Base-by-base conservation (phyloP, 2,113 vertebrate genomes). In the Entelurus aequoreus region DNA sequence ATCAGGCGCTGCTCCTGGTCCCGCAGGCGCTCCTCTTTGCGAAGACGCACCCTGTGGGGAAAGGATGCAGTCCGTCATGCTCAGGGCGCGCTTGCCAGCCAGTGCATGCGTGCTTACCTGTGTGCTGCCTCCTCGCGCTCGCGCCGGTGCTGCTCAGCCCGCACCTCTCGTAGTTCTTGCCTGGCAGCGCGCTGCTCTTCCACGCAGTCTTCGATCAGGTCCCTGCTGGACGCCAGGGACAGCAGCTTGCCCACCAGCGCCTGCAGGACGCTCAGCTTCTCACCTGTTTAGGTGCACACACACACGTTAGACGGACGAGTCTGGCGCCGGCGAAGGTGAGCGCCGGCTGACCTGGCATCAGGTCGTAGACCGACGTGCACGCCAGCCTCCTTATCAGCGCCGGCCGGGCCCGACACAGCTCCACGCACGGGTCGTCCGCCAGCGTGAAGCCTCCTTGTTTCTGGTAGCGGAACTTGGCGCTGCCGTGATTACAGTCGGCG, bases 231-330 rank as follows among this genome's bases (percentile, higher is more conserved):
- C 36, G 94, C 93, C 0, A 97, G 78, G 10, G 94, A 97, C 76
- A 98, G 86, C 56, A 99, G 89, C 71, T 98, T 96, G 50, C 96
- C 95, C 82, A 93, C 91, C 49, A 99, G 88, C 49, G 94, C 93
- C 78, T 94, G 93, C 19, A 99, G 90, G 81, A 99, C 94, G 83
- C 88, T 94, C 84, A 98, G 91, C 89, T 99, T 99, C 77, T 99
- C 78, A 16, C 62, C 83, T 85, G 14, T 0, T 28, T 28, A 59
- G 5, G 51, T 8, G 65, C 48, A 60, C 0, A 46, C n/a, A n/a
- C 15, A n/a, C 48, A 16, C 9, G 37, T 36, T 5, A 55, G 4
- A 55, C 19, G 8, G 10, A 19, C 4, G 19, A 21, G 36, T 12
- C 37, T 12, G 11, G 14, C 48, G 4, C 1, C 5, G 37, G 35